Conservation (phyloP, 2,113 vertebrate species). For the Lepus europaeus region DNA sequence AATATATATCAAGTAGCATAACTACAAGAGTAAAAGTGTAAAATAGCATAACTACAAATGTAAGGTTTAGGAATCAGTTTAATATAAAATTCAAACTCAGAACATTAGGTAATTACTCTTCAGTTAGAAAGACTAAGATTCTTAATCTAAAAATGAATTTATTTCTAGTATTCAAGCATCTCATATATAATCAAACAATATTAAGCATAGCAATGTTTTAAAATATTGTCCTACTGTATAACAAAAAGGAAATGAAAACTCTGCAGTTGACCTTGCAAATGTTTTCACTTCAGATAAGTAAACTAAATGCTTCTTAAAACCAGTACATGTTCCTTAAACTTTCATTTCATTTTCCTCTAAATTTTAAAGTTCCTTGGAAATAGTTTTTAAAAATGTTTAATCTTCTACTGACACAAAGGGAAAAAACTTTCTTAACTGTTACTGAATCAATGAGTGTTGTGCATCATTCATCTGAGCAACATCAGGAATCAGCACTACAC, state of each 20-base stretch:
- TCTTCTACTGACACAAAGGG: neutral
- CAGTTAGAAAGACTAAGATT: slow-evolving; percentile 19
- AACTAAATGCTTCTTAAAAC: slow-evolving; percentile 65
- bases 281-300: slow-evolving; percentile 59
- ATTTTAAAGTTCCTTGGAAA: slow-evolving; percentile 40
- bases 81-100: slow-evolving; percentile 58
- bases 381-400: neutral
- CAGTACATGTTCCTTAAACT: neutral
- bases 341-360: slow-evolving; percentile 37
- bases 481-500: neutral
- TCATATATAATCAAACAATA: slow-evolving; percentile 27
- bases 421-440: slow-evolving; percentile 2
- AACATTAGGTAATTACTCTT: slow-evolving; percentile 44
- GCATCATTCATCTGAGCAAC: slow-evolving; percentile 25
- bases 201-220: slow-evolving; percentile 44
- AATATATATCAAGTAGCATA: neutral
- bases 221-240: slow-evolving; percentile 39
- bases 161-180: slow-evolving; percentile 45
- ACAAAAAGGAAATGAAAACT: slow-evolving; percentile 56
- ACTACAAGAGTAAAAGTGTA: slow-evolving; percentile 8
- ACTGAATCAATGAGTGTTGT: slow-evolving; percentile 16
- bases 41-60: neutral
- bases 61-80: slow-evolving; percentile 40
- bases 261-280: slow-evolving; percentile 33
- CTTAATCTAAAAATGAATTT: slow-evolving; percentile 34